Evolutionary conservation across 2,113 vertebrate species (phyloP).

Genomic region (Melozone crissalis): DNA sequence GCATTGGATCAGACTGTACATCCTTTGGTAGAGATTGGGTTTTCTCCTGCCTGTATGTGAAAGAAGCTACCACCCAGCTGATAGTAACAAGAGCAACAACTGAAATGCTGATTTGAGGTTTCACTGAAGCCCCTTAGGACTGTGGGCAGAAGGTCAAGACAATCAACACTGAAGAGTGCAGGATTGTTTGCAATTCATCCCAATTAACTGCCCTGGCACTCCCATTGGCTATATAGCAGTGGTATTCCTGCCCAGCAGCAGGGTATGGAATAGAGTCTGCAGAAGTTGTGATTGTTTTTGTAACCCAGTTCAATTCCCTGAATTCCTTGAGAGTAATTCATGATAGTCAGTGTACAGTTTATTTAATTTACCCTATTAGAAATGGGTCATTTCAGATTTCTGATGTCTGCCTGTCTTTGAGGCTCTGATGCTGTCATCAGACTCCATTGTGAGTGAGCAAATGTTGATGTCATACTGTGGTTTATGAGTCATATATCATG

Average conservation of each 20-base stretch:
- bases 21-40: not conserved
- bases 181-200: not conserved
- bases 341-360: not conserved
- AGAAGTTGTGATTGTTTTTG: not conserved
- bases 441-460: not conserved
- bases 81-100: not conserved
- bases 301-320: not conserved
- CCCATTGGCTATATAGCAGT: not conserved
- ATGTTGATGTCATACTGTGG: not conserved
- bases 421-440: slow-evolving; percentile 29
- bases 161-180: not conserved
- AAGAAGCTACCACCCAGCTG: not conserved
- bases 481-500: not conserved
- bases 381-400: slow-evolving; percentile 44
- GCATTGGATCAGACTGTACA: not conserved
- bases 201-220: not conserved
- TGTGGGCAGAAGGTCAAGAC: not conserved
- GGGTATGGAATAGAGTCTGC: not conserved
- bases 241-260: not conserved
- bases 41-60: not conserved
- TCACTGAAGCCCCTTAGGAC: not conserved
- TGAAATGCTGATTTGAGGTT: not conserved
- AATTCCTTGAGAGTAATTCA: slow-evolving; percentile 53
- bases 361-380: not conserved
- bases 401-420: not conserved